Conservation (phyloP, 92 coral and sea anemone genomes). For the Epizoanthus fatuus region DNA sequence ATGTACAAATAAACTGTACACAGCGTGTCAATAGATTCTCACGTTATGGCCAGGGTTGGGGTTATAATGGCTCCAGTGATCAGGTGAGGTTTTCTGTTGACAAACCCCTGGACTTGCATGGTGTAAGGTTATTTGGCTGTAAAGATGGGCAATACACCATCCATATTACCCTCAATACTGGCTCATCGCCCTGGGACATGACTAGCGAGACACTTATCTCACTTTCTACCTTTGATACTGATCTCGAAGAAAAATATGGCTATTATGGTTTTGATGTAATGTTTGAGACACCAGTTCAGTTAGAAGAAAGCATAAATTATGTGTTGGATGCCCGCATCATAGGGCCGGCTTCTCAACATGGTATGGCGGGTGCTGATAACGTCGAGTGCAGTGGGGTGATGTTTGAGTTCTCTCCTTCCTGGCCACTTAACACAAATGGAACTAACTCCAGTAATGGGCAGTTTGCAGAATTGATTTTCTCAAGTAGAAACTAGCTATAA, state of each 20-base stretch:
- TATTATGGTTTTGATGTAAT: conserved; percentile 37
- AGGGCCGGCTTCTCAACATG: conserved; percentile 8
- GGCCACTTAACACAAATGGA: no score
- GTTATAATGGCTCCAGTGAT: not conserved
- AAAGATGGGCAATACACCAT: not conserved
- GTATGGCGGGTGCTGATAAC: conserved; percentile 1
- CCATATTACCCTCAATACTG: no score
- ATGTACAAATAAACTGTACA: not conserved
- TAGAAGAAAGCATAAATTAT: not conserved
- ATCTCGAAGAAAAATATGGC: not conserved
- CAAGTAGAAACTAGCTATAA: no score
- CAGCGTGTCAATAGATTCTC: not conserved
- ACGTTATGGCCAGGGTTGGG: not conserved
- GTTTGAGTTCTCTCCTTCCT: no score
- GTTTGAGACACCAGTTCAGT: conserved; percentile 14
- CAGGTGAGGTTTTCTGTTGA: not conserved
- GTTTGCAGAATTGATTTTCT: no score
- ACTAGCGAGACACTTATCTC: no score
- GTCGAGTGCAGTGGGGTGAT: not conserved
- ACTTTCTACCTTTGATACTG: no score
- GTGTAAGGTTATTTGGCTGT: conserved; percentile 22
- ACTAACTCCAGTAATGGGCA: no score
- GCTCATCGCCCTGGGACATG: no score
- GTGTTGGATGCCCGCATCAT: not conserved
- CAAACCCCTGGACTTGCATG: conserved; percentile 7